These are phyloP conservation scores for Stenodema calcarata DNA, from an alignment of 2,888 invertebrate species.

Conservation along the genomic window DNA sequence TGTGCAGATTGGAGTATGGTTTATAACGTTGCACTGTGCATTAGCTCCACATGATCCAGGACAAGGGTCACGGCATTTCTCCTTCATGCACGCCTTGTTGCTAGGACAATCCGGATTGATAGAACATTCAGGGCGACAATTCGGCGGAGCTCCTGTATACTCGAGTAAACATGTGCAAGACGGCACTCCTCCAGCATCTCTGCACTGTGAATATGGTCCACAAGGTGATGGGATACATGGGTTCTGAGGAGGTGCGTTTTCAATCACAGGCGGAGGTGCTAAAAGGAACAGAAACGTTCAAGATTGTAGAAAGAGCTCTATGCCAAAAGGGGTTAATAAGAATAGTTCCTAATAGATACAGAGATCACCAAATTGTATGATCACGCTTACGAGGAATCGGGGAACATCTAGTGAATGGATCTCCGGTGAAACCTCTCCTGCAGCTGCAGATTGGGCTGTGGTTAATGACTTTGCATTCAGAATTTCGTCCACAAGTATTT, in stretches of 20 bases:
- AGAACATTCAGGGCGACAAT: conserved; percentile 76
- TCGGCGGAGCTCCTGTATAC: conserved; percentile 74
- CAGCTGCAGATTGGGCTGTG: conserved; percentile 77
- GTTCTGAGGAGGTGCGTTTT: conserved; percentile 55
- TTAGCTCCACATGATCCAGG: conserved; percentile 63
- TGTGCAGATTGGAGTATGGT: conserved; percentile 64
- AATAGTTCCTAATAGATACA: neutral
- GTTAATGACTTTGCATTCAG: conserved; percentile 75
- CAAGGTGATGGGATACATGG: conserved; percentile 79
- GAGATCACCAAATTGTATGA: neutral
- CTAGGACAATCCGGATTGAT: conserved; percentile 65
- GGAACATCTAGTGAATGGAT: conserved; percentile 71
- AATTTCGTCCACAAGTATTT: conserved; percentile 72
- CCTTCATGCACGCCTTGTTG: conserved; percentile 61
- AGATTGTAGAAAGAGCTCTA: neutral
- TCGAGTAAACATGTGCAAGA: conserved; percentile 73
- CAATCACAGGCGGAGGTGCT: conserved; percentile 47
- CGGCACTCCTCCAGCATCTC: conserved; percentile 71
- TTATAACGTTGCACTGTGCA: conserved; percentile 62
- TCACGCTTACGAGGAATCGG: conserved; percentile 61
- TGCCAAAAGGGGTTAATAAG: neutral
- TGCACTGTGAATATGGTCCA: conserved; percentile 78
- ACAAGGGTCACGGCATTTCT: conserved; percentile 63
- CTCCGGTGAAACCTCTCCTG: conserved; percentile 68
- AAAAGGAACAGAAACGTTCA: neutral